Percentiles rank a stretch among this genome's conserved stretches.
Conservation (phyloP, 1,140 invertebrate genomes). For the Charaxes varanes region DNA sequence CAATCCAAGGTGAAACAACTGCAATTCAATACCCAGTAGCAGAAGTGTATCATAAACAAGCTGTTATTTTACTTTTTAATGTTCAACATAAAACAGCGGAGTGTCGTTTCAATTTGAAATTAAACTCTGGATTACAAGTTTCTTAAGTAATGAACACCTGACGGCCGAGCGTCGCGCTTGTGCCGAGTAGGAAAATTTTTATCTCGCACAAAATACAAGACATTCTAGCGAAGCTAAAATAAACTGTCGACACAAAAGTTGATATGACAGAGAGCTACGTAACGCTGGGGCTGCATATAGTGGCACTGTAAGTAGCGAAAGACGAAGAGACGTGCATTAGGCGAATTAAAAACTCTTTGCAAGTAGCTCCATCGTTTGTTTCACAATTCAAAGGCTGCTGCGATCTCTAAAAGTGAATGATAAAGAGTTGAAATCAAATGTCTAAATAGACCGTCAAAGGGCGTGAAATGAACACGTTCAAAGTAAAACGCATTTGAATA, state of each 20-base stretch:
- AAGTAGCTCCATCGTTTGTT: constrained; percentile 50
- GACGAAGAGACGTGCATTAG: constrained; percentile 60
- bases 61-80: too few species aligned
- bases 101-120: constrained; percentile 14
- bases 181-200: constrained; percentile 34
- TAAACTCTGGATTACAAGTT: constrained; percentile 8
- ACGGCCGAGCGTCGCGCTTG: constrained; percentile 12
- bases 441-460: constrained; percentile 45
- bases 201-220: constrained; percentile 40
- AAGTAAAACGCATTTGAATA: constrained; percentile 46
- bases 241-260: constrained; percentile 56
- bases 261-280: constrained; percentile 40
- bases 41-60: too few species aligned
- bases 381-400: constrained; percentile 40
- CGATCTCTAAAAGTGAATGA: constrained; percentile 38
- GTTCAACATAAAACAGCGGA: constrained; percentile 11
- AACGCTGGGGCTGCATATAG: constrained; percentile 41
- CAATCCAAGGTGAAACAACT: too few species aligned
- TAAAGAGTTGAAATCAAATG: constrained; percentile 58
- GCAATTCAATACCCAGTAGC: too few species aligned
- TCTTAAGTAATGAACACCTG: constrained; percentile 10
- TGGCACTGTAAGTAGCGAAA: constrained; percentile 51
- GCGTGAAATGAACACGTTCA: constrained; percentile 54
- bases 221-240: constrained; percentile 51
- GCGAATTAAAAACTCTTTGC: constrained; percentile 65